Conservation (phyloP, 1,140 invertebrate species). For the Listronotus bonariensis region DNA sequence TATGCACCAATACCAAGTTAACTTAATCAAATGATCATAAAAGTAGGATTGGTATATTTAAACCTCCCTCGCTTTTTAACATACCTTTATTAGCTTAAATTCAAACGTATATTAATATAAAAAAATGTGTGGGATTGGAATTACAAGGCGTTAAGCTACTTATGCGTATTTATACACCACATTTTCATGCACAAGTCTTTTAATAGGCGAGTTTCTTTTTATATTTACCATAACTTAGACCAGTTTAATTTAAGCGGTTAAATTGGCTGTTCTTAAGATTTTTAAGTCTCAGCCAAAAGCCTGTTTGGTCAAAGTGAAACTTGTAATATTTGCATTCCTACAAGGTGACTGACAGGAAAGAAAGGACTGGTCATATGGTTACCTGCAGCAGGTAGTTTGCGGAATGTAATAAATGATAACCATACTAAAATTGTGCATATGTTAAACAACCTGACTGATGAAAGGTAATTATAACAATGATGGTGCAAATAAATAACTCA, state of each 20-base stretch:
- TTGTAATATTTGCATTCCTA: conserved; percentile 16
- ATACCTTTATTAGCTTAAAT: no score
- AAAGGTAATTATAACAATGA: no score
- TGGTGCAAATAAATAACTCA: no score
- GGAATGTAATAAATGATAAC: no score
- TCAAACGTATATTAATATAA: background rate
- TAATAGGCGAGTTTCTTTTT: no score
- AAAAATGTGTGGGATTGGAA: conserved; percentile 13
- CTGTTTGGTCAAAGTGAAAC: conserved; percentile 8
- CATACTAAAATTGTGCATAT: no score
- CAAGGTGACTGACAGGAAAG: conserved; percentile 12
- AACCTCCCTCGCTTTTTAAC: no score
- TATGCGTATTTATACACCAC: conserved; percentile 8
- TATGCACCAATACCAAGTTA: no score
- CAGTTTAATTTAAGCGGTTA: background rate
- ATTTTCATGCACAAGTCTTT: background rate
- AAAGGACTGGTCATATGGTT: background rate
- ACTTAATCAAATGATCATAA: no score
- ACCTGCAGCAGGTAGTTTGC: no score
- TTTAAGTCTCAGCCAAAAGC: background rate
- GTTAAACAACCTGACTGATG: no score
- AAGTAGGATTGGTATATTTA: no score
- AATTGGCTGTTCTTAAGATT: conserved; percentile 2
- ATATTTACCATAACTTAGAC: conserved; percentile 1
- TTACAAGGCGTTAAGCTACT: conserved; percentile 10